These are phyloP conservation scores for Heliocidaris erythrogramma DNA, from an alignment of 35 echinoderm and acorn worm species.

Conservation along the genomic window DNA sequence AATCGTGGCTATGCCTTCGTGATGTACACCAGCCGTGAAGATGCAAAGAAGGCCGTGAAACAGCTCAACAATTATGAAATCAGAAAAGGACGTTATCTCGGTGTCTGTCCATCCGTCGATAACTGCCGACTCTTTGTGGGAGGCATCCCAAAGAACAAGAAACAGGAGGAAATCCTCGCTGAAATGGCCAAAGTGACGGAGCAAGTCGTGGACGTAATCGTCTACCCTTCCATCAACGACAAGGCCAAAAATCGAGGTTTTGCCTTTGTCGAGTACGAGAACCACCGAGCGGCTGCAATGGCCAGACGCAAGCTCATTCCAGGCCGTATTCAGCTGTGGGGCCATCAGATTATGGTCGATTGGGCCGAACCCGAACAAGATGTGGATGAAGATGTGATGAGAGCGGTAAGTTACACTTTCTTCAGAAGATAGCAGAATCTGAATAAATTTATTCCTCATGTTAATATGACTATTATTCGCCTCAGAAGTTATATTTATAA, in stretches of 20 bases:
- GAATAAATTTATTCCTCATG: too few species aligned
- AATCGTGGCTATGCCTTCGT: conserved; percentile 97
- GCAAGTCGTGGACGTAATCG: conserved; percentile 89
- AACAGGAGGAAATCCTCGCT: conserved; percentile 82
- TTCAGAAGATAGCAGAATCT: background rate
- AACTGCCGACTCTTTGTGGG: conserved; percentile 98
- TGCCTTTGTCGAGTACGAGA: conserved; percentile 97
- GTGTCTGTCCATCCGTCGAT: conserved; percentile 91
- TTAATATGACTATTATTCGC: too few species aligned
- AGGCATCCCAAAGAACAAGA: conserved; percentile 98
- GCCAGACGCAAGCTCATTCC: conserved; percentile 94
- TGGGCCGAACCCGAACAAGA: conserved; percentile 99
- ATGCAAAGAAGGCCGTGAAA: conserved; percentile 94
- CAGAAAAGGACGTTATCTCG: conserved; percentile 92
- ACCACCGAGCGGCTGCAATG: conserved; percentile 96
- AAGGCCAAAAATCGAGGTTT: conserved; percentile 96
- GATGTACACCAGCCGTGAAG: conserved; percentile 89
- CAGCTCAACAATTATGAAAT: conserved; percentile 98
- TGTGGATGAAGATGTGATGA: conserved; percentile 99
- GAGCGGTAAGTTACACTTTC: conserved; percentile 69
- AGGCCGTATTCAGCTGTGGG: conserved; percentile 95
- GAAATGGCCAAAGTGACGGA: conserved; percentile 98
- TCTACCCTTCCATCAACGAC: conserved; percentile 90
- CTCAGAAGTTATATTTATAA: too few species aligned
- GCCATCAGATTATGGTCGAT: conserved; percentile 98